Evolutionary conservation across 2,797 vertebrate genomes (phyloP).

Genomic region (Typhlichthys eigenmanni): DNA sequence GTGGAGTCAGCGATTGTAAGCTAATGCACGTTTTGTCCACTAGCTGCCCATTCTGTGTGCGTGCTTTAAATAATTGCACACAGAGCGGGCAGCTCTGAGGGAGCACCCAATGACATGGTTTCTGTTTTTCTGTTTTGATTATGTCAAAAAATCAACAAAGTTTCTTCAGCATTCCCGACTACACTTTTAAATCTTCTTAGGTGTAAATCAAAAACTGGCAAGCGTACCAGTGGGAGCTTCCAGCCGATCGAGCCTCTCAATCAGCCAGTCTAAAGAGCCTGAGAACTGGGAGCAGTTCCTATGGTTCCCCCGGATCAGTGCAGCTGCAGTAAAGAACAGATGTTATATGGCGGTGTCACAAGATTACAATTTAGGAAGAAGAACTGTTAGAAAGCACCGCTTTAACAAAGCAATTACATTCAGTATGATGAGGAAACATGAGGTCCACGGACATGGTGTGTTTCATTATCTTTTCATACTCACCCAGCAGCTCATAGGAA

Average conservation of each 20-base stretch:
- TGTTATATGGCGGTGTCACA: neutral
- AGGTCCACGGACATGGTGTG: neutral
- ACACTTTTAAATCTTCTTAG: no score
- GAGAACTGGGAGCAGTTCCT: conserved; percentile 93
- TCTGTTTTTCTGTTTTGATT: no score
- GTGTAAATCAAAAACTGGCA: neutral
- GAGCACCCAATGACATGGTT: no score
- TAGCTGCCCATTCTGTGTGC: no score
- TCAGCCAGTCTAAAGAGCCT: conserved; percentile 90
- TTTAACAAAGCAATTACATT: no score
- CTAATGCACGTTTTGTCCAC: no score
- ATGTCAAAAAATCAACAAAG: no score
- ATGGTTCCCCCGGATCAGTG: conserved; percentile 88
- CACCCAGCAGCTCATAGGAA: conserved; percentile 92
- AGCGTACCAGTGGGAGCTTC: conserved; percentile 88
- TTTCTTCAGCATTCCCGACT: no score
- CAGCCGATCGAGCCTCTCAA: conserved; percentile 87
- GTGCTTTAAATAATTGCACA: no score
- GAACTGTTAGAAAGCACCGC: neutral
- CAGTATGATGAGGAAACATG: no score
- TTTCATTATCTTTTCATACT: conserved; percentile 43
- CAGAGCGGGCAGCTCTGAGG: no score
- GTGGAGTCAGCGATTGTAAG: no score
- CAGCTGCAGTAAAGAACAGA: conserved; percentile 70
- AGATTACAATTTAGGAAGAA: neutral